These are phyloP conservation scores for Acanthiza pusilla DNA, from an alignment of 2,797 vertebrate species.

Conservation along the genomic window DNA sequence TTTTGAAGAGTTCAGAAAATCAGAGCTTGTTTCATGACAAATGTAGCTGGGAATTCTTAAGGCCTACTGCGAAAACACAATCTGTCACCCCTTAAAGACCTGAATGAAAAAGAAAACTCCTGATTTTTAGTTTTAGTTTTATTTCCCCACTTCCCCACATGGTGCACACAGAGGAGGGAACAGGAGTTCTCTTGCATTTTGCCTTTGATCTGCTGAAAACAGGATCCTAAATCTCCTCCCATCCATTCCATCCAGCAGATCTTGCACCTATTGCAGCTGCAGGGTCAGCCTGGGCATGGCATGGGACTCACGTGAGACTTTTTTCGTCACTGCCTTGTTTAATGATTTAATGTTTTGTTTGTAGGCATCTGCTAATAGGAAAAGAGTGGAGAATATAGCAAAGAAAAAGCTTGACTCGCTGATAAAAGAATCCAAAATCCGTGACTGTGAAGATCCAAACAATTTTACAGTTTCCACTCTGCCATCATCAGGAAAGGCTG, in stretches of 20 bases:
- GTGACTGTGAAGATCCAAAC: constrained; percentile 90
- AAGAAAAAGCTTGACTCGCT: constrained; percentile 94
- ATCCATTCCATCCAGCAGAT: not conserved
- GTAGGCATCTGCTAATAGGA: constrained; percentile 88
- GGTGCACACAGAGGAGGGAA: not conserved
- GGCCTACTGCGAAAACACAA: not conserved
- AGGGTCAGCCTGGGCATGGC: not conserved
- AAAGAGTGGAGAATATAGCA: constrained; percentile 91
- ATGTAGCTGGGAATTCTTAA: not conserved
- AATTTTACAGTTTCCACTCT: constrained; percentile 85
- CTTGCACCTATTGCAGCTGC: not conserved
- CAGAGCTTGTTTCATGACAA: not conserved
- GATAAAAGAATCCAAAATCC: constrained; percentile 95
- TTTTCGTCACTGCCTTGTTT: not conserved
- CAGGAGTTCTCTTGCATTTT: not conserved
- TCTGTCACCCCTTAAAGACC: not conserved
- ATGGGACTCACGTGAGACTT: not conserved
- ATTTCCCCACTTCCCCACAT: not conserved
- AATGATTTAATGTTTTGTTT: not conserved
- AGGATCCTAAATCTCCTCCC: not conserved
- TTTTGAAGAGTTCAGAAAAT: not conserved
- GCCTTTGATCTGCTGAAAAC: not conserved
- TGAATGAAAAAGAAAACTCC: not conserved
- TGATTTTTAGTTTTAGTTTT: not conserved
- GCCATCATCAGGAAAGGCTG: constrained; percentile 73